Conservation (phyloP, 2,113 vertebrate species). For the Ifrita kowaldi region DNA sequence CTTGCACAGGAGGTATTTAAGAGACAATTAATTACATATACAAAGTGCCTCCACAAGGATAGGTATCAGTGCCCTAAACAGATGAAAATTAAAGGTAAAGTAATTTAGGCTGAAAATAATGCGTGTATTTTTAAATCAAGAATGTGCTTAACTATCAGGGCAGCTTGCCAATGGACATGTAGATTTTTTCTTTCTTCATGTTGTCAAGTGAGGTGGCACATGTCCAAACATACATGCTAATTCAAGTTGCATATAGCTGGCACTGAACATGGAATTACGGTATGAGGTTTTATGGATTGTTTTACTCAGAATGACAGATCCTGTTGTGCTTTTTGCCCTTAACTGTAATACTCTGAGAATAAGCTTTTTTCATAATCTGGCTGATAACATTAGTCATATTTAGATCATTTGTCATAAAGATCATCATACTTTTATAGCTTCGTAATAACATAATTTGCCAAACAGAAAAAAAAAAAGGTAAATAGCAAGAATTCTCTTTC, state of each 20-base stretch:
- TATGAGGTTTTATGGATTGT: constrained; percentile 3
- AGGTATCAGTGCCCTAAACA: background rate
- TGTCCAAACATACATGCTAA: constrained; percentile 16
- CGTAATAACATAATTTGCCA: background rate
- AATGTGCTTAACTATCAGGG: constrained; percentile 17
- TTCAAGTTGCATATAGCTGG: constrained; percentile 11
- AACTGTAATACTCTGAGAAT: background rate
- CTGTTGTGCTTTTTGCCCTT: constrained; percentile 29
- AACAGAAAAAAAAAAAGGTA: background rate
- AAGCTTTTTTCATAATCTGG: background rate
- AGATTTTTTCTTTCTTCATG: constrained; percentile 19
- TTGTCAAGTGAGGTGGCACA: constrained; percentile 14
- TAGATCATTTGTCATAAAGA: background rate
- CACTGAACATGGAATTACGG: background rate
- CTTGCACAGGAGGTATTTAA: background rate
- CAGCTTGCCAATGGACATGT: background rate
- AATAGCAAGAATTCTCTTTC: background rate
- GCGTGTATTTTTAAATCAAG: constrained; percentile 12
- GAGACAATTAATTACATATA: background rate
- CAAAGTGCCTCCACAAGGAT: background rate
- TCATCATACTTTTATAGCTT: background rate
- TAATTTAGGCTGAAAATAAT: background rate
- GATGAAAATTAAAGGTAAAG: background rate
- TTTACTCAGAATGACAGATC: constrained; percentile 9
- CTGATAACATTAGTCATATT: background rate